Conservation (phyloP, 1,140 invertebrate genomes). For the Drosophila equinoxialis region DNA sequence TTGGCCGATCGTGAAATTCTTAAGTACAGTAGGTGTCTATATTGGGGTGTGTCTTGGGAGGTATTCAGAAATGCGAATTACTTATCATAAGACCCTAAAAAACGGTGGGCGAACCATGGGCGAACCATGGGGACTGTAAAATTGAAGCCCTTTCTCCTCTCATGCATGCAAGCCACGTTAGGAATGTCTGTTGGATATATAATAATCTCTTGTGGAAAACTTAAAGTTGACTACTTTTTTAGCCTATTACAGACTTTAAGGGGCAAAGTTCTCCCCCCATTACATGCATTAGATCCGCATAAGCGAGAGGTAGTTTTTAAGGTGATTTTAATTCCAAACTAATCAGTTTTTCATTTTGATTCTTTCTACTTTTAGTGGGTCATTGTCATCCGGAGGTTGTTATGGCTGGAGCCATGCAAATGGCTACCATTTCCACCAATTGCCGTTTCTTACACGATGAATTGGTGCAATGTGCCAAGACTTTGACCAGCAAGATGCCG, state of each 20-base stretch:
- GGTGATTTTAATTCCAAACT: background rate
- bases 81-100: too few relatives aligned
- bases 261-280: background rate
- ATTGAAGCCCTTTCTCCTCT: too few relatives aligned
- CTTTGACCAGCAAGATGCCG: constrained; percentile 91
- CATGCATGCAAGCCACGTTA: too few relatives aligned
- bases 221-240: too few relatives aligned
- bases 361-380: constrained; percentile 89
- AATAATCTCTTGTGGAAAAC: background rate
- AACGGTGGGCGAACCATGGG: too few relatives aligned
- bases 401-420: constrained; percentile 93
- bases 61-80: background rate
- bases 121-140: too few relatives aligned
- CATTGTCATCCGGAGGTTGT: constrained; percentile 98
- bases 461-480: constrained; percentile 94
- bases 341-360: background rate
- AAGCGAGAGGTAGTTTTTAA: background rate
- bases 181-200: background rate
- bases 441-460: constrained; percentile 98
- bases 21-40: background rate
- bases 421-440: constrained; percentile 95
- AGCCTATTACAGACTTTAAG: too few relatives aligned
- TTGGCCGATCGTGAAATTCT: background rate
- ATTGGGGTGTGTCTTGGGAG: background rate
- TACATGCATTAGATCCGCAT: too few relatives aligned